A percentile compares a stretch with the other conserved stretches of the same genome.
Conservation (phyloP, 2,888 invertebrate species). For the Drymonia ruficornis region DNA sequence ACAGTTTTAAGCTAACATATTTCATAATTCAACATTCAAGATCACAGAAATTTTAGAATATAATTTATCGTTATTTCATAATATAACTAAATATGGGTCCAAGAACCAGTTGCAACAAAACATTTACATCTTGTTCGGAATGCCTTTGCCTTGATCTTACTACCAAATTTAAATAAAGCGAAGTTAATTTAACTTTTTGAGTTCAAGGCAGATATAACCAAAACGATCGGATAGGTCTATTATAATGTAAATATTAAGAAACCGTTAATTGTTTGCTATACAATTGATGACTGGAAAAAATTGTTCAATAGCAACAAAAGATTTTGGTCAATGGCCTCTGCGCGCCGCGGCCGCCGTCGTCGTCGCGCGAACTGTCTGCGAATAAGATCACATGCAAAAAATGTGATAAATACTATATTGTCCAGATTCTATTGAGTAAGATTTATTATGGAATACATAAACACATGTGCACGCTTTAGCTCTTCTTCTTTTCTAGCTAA, state of each 20-base stretch:
- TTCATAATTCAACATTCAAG: neutral
- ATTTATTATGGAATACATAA: too few relatives aligned
- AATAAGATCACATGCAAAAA: neutral
- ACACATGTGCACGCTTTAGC: too few relatives aligned
- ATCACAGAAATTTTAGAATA: neutral
- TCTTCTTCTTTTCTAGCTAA: too few relatives aligned
- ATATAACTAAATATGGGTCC: neutral
- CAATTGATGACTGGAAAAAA: slow-evolving; percentile 39
- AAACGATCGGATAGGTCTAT: slow-evolving; percentile 17
- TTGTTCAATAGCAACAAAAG: slow-evolving; percentile 29
- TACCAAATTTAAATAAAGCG: slow-evolving; percentile 23
- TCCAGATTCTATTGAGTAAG: too few relatives aligned
- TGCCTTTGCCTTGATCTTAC: slow-evolving; percentile 24
- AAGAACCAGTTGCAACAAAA: neutral
- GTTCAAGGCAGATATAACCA: slow-evolving; percentile 32
- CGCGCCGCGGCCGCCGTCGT: slow-evolving; percentile 2
- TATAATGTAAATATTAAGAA: slow-evolving; percentile 23
- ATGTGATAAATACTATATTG: neutral
- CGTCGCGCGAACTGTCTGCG: neutral
- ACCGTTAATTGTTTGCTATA: slow-evolving; percentile 34
- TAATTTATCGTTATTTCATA: slow-evolving; percentile 1
- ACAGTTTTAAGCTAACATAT: neutral
- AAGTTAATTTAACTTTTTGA: slow-evolving; percentile 27
- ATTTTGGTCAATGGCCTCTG: slow-evolving; percentile 43
- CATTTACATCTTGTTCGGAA: slow-evolving; percentile 5